Conservation (phyloP, 2,113 vertebrate species). For the Todiramphus chloris region DNA sequence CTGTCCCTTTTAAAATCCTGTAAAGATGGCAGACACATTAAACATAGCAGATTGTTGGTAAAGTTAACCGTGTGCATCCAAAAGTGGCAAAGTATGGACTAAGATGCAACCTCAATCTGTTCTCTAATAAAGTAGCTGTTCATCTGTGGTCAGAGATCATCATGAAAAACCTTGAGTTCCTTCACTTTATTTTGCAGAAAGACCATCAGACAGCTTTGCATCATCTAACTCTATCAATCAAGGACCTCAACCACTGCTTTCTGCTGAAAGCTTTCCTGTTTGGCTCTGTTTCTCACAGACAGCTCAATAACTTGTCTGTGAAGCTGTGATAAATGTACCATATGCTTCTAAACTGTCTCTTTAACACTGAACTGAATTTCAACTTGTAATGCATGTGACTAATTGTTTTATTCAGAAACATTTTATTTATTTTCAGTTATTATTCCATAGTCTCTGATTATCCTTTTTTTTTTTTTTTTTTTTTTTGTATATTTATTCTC, state of each 20-base stretch:
- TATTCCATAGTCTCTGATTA: constrained; percentile 3
- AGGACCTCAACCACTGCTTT: constrained; percentile 70
- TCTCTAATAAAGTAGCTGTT: constrained; percentile 80
- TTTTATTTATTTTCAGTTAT: constrained; percentile 66
- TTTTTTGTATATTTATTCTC: constrained; percentile 21
- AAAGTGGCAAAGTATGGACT: constrained; percentile 66
- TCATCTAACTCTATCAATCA: constrained; percentile 83
- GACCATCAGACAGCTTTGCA: constrained; percentile 77
- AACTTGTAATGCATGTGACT: constrained; percentile 61
- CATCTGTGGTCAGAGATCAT: constrained; percentile 79
- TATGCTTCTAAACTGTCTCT: constrained; percentile 74
- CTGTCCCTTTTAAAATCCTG: not conserved
- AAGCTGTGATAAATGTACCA: constrained; percentile 77
- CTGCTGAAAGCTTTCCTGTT: constrained; percentile 82
- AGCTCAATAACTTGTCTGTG: constrained; percentile 86
- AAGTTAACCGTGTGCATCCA: constrained; percentile 64
- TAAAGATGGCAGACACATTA: constrained; percentile 51
- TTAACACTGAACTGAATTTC: constrained; percentile 75
- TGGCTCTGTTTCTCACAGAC: constrained; percentile 81
- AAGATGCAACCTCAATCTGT: constrained; percentile 69
- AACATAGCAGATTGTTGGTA: constrained; percentile 45
- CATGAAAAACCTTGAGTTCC: constrained; percentile 79
- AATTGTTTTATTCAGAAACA: constrained; percentile 63
- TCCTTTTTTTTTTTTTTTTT: not conserved
- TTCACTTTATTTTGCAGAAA: constrained; percentile 78